Base-by-base conservation (phyloP, 2,888 invertebrate genomes). In the Cyaniris semiargus region DNA sequence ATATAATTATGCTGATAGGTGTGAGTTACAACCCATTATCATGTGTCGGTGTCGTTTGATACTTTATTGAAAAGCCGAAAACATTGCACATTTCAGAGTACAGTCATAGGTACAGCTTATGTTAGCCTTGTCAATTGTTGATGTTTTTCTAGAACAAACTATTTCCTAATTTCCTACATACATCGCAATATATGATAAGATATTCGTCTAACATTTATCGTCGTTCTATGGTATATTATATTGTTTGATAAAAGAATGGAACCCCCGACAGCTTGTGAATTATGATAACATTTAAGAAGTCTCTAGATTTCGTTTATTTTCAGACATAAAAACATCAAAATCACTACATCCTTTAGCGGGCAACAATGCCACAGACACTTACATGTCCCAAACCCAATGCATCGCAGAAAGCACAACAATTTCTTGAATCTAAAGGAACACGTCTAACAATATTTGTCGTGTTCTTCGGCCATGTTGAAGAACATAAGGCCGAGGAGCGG, bases 401-500 rank as follows among this genome's bases (percentile, higher is more conserved):
- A 53, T 53, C 53, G 53, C 53, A 53, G 53, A 53, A 18, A 53
- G 18, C 18, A 1, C 53, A 18, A 53, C 58, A 58, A 58, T 21
- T 60, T 60, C 21, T 21, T 23, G 10, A 23, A 21, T 23, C 58
- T 60, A 60, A 60, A 60, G 58, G 58, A 60, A 60, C 58, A 60
- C 21, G 27, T 27, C 66, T 31, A 66, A 31, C 66, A 31, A 66
- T 66, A 66, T 66, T 31, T 27, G 66, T 66, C 60, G 15, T 66
- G 66, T 66, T 66, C 66, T 66, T 66, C 84, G 84, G 84, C 84
- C 89, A 86, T 89, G 89, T 89, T 84, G 86, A 81, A 71, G 79
- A 66, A 78, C 84, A 84, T 85, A 84, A 86, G 85, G 84, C 86
- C 84, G 89, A 90, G 89, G 85, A 88, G 89, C 88, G 84, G 86